These are phyloP conservation scores for Leucophora obtusa DNA, from an alignment of 2,888 invertebrate genomes.

Conservation along the genomic window DNA sequence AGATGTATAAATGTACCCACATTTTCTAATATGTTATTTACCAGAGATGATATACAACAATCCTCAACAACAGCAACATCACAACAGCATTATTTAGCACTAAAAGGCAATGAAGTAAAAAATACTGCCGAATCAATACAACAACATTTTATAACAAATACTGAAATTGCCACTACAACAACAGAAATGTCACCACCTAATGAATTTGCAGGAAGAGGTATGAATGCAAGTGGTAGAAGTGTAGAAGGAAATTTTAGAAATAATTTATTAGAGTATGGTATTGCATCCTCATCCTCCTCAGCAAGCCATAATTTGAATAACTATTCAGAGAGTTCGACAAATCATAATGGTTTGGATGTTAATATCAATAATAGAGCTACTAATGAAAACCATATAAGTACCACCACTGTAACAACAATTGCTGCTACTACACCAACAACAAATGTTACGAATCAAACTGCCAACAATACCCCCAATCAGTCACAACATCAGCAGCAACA, in stretches of 20 bases:
- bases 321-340: neutral
- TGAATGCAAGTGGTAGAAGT: neutral
- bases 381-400: constrained; percentile 48
- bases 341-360: constrained; percentile 18
- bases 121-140: constrained; percentile 44
- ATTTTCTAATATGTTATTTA: constrained; percentile 53
- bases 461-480: constrained; percentile 29
- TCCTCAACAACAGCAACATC: constrained; percentile 24
- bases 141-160: constrained; percentile 46
- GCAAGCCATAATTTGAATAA: neutral
- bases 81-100: constrained; percentile 23
- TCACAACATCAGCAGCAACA: constrained; percentile 47
- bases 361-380: constrained; percentile 29
- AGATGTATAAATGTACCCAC: constrained; percentile 29
- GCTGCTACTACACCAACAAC: constrained; percentile 42
- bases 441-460: constrained; percentile 47
- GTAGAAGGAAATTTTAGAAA: neutral
- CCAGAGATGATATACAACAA: constrained; percentile 33
- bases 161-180: neutral
- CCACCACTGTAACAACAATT: constrained; percentile 27
- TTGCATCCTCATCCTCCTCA: constrained; percentile 10
- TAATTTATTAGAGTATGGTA: constrained; percentile 26
- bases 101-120: constrained; percentile 52
- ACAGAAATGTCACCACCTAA: constrained; percentile 10
- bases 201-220: neutral